These are phyloP conservation scores for Carduelis carduelis DNA, from an alignment of 2,797 vertebrate species.

Conservation along the genomic window DNA sequence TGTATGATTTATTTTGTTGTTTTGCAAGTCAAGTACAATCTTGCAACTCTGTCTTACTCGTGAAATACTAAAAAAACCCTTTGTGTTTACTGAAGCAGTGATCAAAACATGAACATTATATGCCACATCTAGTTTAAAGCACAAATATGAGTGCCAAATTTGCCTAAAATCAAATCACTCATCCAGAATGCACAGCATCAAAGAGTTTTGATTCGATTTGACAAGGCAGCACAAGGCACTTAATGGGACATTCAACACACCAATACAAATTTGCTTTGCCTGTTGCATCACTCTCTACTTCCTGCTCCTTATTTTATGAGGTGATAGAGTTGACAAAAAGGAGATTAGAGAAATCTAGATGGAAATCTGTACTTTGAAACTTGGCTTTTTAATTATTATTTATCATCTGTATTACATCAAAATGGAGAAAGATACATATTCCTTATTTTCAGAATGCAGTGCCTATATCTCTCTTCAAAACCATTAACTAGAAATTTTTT, in stretches of 20 bases:
- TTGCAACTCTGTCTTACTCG: background rate
- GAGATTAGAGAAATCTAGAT: background rate
- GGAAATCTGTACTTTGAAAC: background rate
- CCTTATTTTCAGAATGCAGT: background rate
- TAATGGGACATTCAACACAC: background rate
- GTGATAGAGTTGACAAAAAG: background rate
- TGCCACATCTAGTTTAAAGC: slow-evolving; percentile 29
- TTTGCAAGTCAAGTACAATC: slow-evolving; percentile 41
- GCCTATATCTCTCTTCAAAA: background rate
- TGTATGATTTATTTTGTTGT: slow-evolving; percentile 52
- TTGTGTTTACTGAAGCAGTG: slow-evolving; percentile 19
- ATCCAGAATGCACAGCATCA: slow-evolving; percentile 6
- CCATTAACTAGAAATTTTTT: background rate
- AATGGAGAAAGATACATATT: background rate
- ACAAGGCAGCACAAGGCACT: background rate
- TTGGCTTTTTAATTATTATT: background rate
- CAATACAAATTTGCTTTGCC: background rate
- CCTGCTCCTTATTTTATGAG: background rate
- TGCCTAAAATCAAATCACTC: slow-evolving; percentile 46
- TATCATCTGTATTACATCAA: background rate
- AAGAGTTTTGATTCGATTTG: slow-evolving; percentile 25
- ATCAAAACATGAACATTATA: slow-evolving; percentile 45
- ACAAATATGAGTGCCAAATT: slow-evolving; percentile 29
- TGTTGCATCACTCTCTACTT: background rate
- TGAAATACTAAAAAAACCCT: background rate